Evolutionary conservation across 2,888 invertebrate genomes (phyloP), one percentile per base, ranked within the genome.

Genomic region (Acronicta psi): DNA sequence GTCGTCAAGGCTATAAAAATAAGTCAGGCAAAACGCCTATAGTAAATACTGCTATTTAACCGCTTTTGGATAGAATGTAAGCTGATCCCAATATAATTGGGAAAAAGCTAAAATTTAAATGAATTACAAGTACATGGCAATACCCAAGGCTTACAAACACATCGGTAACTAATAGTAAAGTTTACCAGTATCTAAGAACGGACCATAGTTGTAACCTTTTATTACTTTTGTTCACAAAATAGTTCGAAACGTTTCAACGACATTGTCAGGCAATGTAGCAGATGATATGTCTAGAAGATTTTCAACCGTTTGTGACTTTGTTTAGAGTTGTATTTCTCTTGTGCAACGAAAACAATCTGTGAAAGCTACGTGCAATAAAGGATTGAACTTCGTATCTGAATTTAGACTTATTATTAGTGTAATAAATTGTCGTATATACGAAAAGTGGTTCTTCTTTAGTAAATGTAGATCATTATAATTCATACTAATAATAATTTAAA

Each of bases 211-310:
- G 18, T 31, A 38, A 16, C 51, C 51, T 70, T 66, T 51, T 70
- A 70, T 67, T 70, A 46, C 49, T 47, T 58, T 67, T 58, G 71
- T 54, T 67, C 25, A 43, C 53, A 53, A 46, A 65, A 67, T 53
- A 50, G 71, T 67, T 70, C 7, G 23, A 36, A 59, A 11, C 45
- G 45, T n/a, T 51, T 44, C 49, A 45, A 61, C 50, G 53, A 69
- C 45, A 64, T 50, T 58, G 71, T 58, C 51, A 18, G 52, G 38
- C 16, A 23, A 17, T 17, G 9, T 5, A 31, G 45, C 14, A 59
- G 37, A 18, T 65, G 72, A 68, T 54, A 40, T 34, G 54, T 59
- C 66, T 43, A 47, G 47, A 44, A 20, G 54, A 71, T 36, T 71
- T 68, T 41, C 36, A 59, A 54, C 53, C 50, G 53, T 51, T 71